Evolutionary conservation across 2,888 invertebrate genomes (phyloP), one percentile per base, ranked within the genome.

Genomic region (Aphidoletes aphidimyza): DNA sequence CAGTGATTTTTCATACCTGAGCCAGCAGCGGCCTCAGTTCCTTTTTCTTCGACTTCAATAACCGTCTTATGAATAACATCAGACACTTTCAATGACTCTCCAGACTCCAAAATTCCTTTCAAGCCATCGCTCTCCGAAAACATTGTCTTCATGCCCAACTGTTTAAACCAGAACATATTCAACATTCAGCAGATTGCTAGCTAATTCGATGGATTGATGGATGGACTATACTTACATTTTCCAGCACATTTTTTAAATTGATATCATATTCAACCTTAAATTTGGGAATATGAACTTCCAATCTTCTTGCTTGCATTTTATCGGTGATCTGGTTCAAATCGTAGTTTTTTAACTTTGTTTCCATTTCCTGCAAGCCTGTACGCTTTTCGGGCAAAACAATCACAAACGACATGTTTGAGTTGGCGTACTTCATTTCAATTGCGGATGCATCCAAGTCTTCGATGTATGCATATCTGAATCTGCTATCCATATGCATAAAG

Each of bases 21-120:
- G 49, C 94, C 95, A 0, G 95, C 95, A 30, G 95, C 95, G 0
- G 95, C 95, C 88, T 95, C 95, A 0, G 94, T 94, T 0, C 96
- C 96, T 88, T 95, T 94, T 88, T 96, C 96, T 88, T 95, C 94
- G 0, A 96, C 95, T 88, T 95, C 94, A 86, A 96, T 93, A 88
- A 93, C 95, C 0, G 95, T 94, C 88, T 96, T 96, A 88, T 96
- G 96, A 0, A 95, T 88, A 0, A 93, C 94, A 87, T 93, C 92
- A 84, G 93, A 93, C 0, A 95, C 93, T 84, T 87, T 89, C 36
- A 95, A 87, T 0, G 87, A 87, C 85, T 91, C 90, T 34, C 91
- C 90, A 0, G 88, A n/a, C 30, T 91, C 89, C 83, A 93, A 88
- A 45, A 95, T 89, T 3, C 92, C 92, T 1, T 90, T 90, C 86